These are phyloP conservation scores for Chouioia cunea DNA, from an alignment of 2,888 invertebrate genomes.

Conservation along the genomic window DNA sequence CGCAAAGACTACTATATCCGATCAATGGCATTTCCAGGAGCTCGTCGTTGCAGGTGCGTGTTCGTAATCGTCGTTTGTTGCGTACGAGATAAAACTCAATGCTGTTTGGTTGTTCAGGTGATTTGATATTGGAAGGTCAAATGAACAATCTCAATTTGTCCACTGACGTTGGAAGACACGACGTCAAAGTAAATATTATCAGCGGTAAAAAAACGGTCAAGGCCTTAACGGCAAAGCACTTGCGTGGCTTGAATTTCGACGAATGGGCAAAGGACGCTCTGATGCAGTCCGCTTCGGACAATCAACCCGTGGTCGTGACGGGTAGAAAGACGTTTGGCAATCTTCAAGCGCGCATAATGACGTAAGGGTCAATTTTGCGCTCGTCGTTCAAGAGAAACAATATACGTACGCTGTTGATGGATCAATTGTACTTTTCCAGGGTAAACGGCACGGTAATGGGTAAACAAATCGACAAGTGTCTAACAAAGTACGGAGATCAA, in stretches of 20 bases:
- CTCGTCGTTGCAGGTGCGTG: slow-evolving; percentile 53
- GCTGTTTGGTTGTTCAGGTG: slow-evolving; percentile 55
- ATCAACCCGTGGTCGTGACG: slow-evolving; percentile 67
- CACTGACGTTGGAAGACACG: slow-evolving; percentile 70
- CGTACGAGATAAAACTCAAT: neutral
- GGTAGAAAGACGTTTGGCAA: slow-evolving; percentile 69
- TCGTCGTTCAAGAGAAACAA: neutral
- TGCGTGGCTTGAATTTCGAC: slow-evolving; percentile 69
- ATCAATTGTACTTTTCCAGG: slow-evolving; percentile 50
- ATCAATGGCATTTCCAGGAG: slow-evolving; percentile 67
- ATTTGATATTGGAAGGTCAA: slow-evolving; percentile 59
- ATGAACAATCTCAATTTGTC: slow-evolving; percentile 71
- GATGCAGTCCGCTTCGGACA: slow-evolving; percentile 57
- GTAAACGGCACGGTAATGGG: slow-evolving; percentile 61
- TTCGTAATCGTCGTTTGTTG: neutral
- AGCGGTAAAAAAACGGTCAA: slow-evolving; percentile 68
- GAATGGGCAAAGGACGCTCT: slow-evolving; percentile 70
- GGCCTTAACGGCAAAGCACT: slow-evolving; percentile 63
- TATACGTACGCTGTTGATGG: neutral
- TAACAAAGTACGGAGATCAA: slow-evolving; percentile 66
- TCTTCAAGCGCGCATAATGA: slow-evolving; percentile 49
- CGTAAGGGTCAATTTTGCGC: slow-evolving; percentile 47
- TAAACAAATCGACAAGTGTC: slow-evolving; percentile 61
- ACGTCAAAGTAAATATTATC: slow-evolving; percentile 65
- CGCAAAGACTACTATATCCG: slow-evolving; percentile 68